Base-by-base conservation (phyloP, 2,888 invertebrate genomes). In the Phalera bucephala region DNA sequence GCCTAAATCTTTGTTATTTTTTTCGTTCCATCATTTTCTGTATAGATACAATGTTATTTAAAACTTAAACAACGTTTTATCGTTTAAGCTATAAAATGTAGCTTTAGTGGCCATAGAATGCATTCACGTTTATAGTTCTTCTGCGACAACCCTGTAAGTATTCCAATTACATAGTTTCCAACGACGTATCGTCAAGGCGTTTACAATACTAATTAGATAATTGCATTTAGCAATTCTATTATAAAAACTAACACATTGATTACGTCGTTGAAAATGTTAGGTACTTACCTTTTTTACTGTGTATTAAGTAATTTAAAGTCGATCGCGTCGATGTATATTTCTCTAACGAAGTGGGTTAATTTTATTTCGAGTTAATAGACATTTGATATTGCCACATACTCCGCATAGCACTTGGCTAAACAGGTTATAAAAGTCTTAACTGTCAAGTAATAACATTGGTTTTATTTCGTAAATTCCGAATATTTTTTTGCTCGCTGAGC, bases 171-270 rank as follows among this genome's bases (percentile, higher is more conserved):
- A 12, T 3, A 12, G 25, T 25, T 25, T 11, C 25, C 12, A 13
- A 34, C 15, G 28, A 19, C 22, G 33, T 30, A 27, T 29, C 35
- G 52, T 53, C 39, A 22, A 21, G n/a, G 33, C 14, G 41, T 45
- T 45, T 36, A 45, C 21, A 29, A 27, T 14, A 45, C 41, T 46
- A 40, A 45, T 37, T 35, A 26, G 36, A 31, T 45, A 40, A 41
- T 28, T 40, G 17, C 9, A 8, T 12, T 22, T 19, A 14, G 14
- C 27, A 34, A 39, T 40, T n/a, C n/a, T n/a, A n/a, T n/a, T 51
- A 28, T 36, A 31, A 33, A 25, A 13, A 25, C 25, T 11, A 22
- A 5, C 3, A 10, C 12, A 12, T 25, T 11, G 7, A 11, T 11
- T 22, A 10, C 9, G 3, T 22, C 10, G 9, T 22, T 23, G 11